Evolutionary conservation across 2,888 invertebrate species (phyloP).

Genomic region (Empis livida): DNA sequence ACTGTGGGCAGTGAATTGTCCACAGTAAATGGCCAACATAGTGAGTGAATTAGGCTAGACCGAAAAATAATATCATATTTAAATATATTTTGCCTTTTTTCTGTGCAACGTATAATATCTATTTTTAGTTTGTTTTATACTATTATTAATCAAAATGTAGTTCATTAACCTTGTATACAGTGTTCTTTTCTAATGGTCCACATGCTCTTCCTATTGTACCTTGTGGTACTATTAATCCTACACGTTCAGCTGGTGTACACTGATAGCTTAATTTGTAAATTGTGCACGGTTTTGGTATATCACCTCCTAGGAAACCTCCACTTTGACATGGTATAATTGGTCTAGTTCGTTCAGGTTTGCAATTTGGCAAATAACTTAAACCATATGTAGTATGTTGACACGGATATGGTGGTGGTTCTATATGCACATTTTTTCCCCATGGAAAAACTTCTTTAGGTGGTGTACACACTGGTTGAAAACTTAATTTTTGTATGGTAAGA

Average conservation of each 20-base stretch:
- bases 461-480: constrained; percentile 38
- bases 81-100: no score
- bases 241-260: constrained; percentile 24
- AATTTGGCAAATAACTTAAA: constrained; percentile 32
- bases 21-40: no score
- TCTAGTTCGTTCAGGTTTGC: constrained; percentile 18
- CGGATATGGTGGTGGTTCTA: constrained; percentile 25
- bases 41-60: no score
- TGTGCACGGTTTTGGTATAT: constrained; percentile 23
- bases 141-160: no score
- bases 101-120: no score
- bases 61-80: no score
- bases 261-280: constrained; percentile 29
- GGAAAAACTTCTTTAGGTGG: constrained; percentile 30
- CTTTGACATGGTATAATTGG: constrained; percentile 20
- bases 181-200: constrained; percentile 26
- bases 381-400: constrained; percentile 27
- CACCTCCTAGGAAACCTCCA: constrained; percentile 24
- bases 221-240: constrained; percentile 20
- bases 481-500: constrained; percentile 40
- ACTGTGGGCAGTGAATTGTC: no score
- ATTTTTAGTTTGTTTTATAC: no score
- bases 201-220: constrained; percentile 21
- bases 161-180: constrained; percentile 26
- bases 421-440: constrained; percentile 27